Evolutionary conservation across 2,888 invertebrate genomes (phyloP).

Genomic region (Dynastes maya): DNA sequence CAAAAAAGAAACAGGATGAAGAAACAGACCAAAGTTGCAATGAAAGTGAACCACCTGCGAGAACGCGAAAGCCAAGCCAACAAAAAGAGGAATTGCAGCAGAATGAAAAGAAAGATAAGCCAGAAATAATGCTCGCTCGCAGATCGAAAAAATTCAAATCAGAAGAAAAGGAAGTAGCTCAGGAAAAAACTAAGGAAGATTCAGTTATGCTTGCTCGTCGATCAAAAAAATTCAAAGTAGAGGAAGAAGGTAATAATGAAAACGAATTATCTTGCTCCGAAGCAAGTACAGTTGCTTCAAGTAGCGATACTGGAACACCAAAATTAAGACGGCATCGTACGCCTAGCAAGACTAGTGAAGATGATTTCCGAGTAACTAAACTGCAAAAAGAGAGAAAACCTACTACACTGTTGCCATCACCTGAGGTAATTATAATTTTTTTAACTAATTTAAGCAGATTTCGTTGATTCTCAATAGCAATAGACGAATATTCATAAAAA

Average conservation of each 20-base stretch:
- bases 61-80: neutral
- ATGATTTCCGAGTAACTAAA: slow-evolving; percentile 40
- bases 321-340: neutral
- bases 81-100: neutral
- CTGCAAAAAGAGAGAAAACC: neutral
- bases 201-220: neutral
- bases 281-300: neutral
- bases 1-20: neutral
- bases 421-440: slow-evolving; percentile 29
- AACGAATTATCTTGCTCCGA: neutral
- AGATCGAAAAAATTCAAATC: neutral
- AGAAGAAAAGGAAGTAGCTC: too few species aligned
- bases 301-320: slow-evolving; percentile 16
- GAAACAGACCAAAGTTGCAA: too few species aligned
- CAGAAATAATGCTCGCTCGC: neutral
- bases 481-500: too few species aligned
- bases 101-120: neutral
- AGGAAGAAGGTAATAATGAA: neutral
- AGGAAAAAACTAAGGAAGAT: too few species aligned
- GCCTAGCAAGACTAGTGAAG: slow-evolving; percentile 39
- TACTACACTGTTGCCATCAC: neutral
- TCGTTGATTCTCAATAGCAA: too few species aligned
- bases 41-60: neutral
- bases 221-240: neutral
- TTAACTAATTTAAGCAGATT: neutral